Evolutionary conservation across 2,888 invertebrate species (phyloP), one percentile per base, ranked within the genome.

Genomic region (Epicampocera succincta): DNA sequence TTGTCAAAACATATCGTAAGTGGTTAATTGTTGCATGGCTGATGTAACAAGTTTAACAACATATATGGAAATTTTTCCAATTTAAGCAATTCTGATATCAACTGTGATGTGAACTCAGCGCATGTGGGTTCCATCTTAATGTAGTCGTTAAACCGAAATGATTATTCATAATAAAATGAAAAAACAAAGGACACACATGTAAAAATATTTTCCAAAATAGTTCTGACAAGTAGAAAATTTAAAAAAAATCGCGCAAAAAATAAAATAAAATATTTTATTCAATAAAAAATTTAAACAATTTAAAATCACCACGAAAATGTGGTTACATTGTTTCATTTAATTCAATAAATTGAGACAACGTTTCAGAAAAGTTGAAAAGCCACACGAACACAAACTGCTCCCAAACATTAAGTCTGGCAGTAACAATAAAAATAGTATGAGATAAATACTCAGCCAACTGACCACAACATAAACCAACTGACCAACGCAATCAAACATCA

Each of bases 291-390:
- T 66, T 25, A 66, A 76, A 80, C 56, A 65, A 54, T 69, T 78
- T 71, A 38, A 58, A 78, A 82, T 74, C 48, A 66, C 78, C 78
- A 82, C 75, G 60, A 82, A 78, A 72, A 71, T 82, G 82, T 66
- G 82, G 82, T 82, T 71, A 82, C 78, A 82, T 82, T 48, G 77
- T 82, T 78, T 78, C 74, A 71, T 82, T 82, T 78, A 66, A 82
- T 78, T 75, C 78, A 71, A 82, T 82, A 82, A 82, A 82, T 82
- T 82, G 82, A 78, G 82, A 82, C 82, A 82, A 74, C 82, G 78
- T 75, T 74, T 65, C 17, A 38, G 56, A 56, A 72, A 40, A 54
- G 29, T 46, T 38, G 6, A 8, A 48, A 78, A 60, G 15, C 25
- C 25, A 50, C 5, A 56, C 17, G 21, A n/a, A 11, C n/a, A 61